Conservation (phyloP, 1,140 invertebrate genomes). For the Frieseomelitta varia region DNA sequence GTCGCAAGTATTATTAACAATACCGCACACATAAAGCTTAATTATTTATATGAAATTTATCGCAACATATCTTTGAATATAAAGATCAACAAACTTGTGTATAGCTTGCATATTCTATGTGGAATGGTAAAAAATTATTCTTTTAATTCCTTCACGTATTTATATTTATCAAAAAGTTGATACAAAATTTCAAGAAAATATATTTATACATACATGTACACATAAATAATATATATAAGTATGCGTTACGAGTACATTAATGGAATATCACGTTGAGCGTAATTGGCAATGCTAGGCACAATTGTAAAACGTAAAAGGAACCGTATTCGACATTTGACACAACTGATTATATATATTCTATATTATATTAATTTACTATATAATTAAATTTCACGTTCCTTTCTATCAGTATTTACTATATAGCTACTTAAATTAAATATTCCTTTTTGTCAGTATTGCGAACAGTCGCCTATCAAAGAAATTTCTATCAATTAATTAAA, state of each 20-base stretch:
- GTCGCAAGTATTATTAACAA: not conserved
- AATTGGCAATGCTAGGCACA: not conserved
- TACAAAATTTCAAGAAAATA: not conserved
- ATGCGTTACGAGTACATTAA: not conserved
- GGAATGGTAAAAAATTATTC: not conserved
- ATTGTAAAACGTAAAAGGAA: not conserved
- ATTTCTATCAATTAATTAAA: too few species aligned
- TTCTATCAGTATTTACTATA: not conserved
- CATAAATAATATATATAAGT: constrained; percentile 2
- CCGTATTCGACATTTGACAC: not conserved
- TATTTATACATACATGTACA: not conserved
- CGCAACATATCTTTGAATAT: not conserved
- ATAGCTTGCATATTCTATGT: not conserved
- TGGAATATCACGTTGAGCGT: not conserved
- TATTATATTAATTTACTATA: not conserved
- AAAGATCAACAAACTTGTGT: not conserved
- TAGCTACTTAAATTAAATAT: not conserved
- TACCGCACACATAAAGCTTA: constrained; percentile 11
- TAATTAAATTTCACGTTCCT: not conserved
- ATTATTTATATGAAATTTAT: constrained; percentile 1
- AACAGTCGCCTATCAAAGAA: not conserved
- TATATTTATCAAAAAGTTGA: not conserved
- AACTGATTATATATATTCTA: too few species aligned
- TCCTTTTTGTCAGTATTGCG: constrained; percentile 2
- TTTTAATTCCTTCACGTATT: not conserved